Percentiles rank a stretch among this genome's conserved stretches.
These are phyloP conservation scores for Anarhynchus alexandrinus DNA, from an alignment of 2,113 vertebrate genomes.

Conservation along the genomic window DNA sequence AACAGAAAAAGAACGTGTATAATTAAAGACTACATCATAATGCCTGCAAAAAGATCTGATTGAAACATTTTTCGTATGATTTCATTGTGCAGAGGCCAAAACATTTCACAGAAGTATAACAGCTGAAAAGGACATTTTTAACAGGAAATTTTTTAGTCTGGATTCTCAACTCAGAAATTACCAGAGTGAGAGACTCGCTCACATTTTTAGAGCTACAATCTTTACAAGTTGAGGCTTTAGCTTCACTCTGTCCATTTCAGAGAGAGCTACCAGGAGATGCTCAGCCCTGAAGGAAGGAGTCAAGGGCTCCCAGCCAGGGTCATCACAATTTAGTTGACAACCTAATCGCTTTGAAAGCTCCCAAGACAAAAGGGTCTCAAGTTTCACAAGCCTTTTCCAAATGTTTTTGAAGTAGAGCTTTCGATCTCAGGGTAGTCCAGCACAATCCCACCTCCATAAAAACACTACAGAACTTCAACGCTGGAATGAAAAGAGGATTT, in stretches of 20 bases:
- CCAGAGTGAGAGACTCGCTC: neutral
- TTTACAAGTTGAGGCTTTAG: neutral
- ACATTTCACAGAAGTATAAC: neutral
- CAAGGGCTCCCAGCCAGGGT: neutral
- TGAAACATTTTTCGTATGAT: neutral
- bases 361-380: neutral
- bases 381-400: neutral
- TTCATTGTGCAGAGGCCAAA: neutral
- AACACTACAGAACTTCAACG: neutral
- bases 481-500: neutral
- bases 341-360: neutral
- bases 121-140: neutral
- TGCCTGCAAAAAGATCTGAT: neutral
- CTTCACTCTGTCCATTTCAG: neutral
- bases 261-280: neutral
- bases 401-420: neutral
- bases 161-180: neutral
- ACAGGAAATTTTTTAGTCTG: neutral
- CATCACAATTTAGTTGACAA: neutral
- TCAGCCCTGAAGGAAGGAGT: neutral
- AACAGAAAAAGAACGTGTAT: neutral
- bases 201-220: neutral
- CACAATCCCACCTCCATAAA: neutral
- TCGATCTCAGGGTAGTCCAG: neutral
- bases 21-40: constrained; percentile 20